Evolutionary conservation across 2,888 invertebrate genomes (phyloP).

Genomic region (Monoplex corrugatus): DNA sequence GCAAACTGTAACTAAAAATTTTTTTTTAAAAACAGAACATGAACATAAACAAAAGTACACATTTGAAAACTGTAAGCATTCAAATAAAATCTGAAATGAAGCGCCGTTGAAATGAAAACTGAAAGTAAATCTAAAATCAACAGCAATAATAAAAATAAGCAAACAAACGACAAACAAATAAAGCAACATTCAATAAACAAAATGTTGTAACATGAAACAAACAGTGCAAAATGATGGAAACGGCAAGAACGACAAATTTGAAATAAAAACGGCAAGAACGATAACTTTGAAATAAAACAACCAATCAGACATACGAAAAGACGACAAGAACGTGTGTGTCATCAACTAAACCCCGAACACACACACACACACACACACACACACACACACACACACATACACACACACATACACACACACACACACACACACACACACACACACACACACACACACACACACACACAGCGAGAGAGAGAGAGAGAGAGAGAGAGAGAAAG

Average conservation of each 20-base stretch:
- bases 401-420: background rate
- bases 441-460: background rate
- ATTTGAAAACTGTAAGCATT: background rate
- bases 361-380: constrained; percentile 5
- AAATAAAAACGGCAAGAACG: background rate
- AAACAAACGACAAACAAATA: too few relatives aligned
- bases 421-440: background rate
- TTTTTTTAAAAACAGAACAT: background rate
- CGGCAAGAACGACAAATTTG: background rate
- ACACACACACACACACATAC: constrained; percentile 30
- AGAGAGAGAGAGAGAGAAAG: background rate
- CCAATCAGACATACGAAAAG: background rate
- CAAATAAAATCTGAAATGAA: background rate
- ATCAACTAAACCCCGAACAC: background rate
- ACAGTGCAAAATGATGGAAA: background rate
- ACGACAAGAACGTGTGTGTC: background rate
- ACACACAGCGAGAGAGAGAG: background rate
- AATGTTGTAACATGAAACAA: constrained; percentile 6
- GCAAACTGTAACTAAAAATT: too few relatives aligned
- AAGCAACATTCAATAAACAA: too few relatives aligned
- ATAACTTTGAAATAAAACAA: too few relatives aligned
- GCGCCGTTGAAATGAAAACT: too few relatives aligned
- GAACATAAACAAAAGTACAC: background rate
- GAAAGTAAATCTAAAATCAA: too few relatives aligned
- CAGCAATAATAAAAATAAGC: too few relatives aligned